Conservation (phyloP, 2,113 vertebrate species). For the Lipophrys pholis region DNA sequence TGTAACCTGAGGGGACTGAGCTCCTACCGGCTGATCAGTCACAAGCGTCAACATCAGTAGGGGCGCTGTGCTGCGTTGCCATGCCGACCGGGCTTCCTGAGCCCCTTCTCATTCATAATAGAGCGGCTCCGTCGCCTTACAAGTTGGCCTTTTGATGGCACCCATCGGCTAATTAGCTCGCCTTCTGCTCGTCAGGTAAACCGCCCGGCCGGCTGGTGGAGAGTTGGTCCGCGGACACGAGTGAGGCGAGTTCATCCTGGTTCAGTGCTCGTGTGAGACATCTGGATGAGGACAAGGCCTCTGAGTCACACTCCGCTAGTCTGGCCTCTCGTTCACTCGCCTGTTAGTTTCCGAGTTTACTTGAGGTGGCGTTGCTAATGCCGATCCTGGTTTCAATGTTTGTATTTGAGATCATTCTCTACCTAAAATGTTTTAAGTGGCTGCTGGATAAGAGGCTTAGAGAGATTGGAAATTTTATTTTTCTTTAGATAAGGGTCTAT, state of each 20-base stretch:
- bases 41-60: conserved; percentile 38
- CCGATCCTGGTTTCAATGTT: background rate
- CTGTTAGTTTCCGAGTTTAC: background rate
- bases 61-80: conserved; percentile 26
- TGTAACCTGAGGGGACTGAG: conserved; percentile 44
- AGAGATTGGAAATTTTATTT: background rate
- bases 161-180: conserved; percentile 62
- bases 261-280: conserved; percentile 22
- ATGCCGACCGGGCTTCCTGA: conserved; percentile 48
- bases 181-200: conserved; percentile 56
- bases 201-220: conserved; percentile 5
- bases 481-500: background rate
- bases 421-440: background rate
- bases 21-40: conserved; percentile 45
- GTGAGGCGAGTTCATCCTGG: conserved; percentile 18
- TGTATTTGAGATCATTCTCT: background rate
- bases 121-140: conserved; percentile 44
- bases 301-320: conserved; percentile 12
- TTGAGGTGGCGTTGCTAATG: conserved; percentile 11
- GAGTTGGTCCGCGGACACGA: conserved; percentile 27
- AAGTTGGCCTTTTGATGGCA: conserved; percentile 73
- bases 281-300: conserved; percentile 23
- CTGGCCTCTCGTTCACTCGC: background rate
- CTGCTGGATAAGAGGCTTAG: conserved; percentile 8
- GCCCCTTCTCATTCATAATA: conserved; percentile 69